Base-by-base conservation (phyloP, 2,113 vertebrate species). In the Catharus bicknelli region DNA sequence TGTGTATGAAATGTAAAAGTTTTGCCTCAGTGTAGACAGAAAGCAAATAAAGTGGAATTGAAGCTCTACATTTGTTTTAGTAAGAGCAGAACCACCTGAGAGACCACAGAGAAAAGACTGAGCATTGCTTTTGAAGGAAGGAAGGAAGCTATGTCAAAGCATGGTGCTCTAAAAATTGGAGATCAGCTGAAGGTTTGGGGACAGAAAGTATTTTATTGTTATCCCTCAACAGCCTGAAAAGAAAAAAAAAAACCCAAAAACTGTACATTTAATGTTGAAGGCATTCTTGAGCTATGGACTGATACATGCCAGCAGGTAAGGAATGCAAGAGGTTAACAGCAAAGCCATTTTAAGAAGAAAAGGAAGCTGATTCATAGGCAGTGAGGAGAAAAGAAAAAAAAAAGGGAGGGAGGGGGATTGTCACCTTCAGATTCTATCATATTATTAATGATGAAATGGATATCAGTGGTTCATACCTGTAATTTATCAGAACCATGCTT, bases 291-390 rank as follows among this genome's bases (percentile, higher is more conserved):
- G 78, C 40, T 26, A 30, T 42, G 13, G 21, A 42, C 36, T 67
- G 59, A 43, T 25, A 40, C 10, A 61, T 23, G 14, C 5, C 77
- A 68, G 38, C 48, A 16, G 72, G 7, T 57, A 76, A 5, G 30
- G 48, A 63, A 91, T 13, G 32, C 34, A 81, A 73, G 32, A 86
- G 11, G 14, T 86, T 81, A 93, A 88, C 8, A 75, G n/a, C 30
- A 73, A 74, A 84, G 36, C 23, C 55, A 4, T 69, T 86, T 82
- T 38, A 86, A 90, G 69, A 50, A 75, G 74, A 84, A 88, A 58
- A 90, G 45, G 29, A 90, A 92, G 42, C 7, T 45, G 69, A 70
- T 86, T 83, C 43, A 69, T 55, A 73, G 75, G n/a, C 47, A 81
- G 47, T 34, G 47, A 68, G 26, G 25, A 78, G 17, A 34, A 38